Evolutionary conservation across 1,140 invertebrate species (phyloP).

Genomic region (Helicorthomorpha holstii): DNA sequence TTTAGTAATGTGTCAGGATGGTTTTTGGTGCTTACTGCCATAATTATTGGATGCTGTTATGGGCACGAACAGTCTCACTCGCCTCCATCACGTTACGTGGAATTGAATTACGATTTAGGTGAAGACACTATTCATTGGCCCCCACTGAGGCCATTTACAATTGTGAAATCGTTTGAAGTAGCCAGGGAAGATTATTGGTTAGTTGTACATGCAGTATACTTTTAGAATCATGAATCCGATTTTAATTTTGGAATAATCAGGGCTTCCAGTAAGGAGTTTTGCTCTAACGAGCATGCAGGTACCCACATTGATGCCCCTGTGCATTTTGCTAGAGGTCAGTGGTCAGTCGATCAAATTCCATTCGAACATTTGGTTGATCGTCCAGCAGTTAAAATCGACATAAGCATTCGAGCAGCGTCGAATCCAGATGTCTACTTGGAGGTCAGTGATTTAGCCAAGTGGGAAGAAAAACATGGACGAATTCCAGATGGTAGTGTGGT

Average conservation of each 20-base stretch:
- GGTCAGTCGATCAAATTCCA: slow-evolving; percentile 15
- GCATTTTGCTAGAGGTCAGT: slow-evolving; percentile 14
- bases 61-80: too few relatives aligned
- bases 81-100: too few relatives aligned
- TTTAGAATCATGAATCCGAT: neutral
- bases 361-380: slow-evolving; percentile 14
- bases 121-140: neutral
- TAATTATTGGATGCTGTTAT: too few relatives aligned
- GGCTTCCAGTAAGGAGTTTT: slow-evolving; percentile 13
- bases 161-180: neutral
- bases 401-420: slow-evolving; percentile 9
- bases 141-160: neutral
- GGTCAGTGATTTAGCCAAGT: slow-evolving; percentile 13
- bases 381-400: slow-evolving; percentile 13
- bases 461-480: slow-evolving; percentile 16
- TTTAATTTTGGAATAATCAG: slow-evolving; percentile 7
- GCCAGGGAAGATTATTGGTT: neutral
- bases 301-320: slow-evolving; percentile 20
- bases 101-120: neutral
- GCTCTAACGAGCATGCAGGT: slow-evolving; percentile 16
- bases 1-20: too few relatives aligned
- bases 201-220: neutral
- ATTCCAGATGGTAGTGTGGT: slow-evolving; percentile 17
- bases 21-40: too few relatives aligned
- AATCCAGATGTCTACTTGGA: slow-evolving; percentile 14